Evolutionary conservation across 2,113 vertebrate genomes (phyloP).

Genomic region (Lophius piscatorius): DNA sequence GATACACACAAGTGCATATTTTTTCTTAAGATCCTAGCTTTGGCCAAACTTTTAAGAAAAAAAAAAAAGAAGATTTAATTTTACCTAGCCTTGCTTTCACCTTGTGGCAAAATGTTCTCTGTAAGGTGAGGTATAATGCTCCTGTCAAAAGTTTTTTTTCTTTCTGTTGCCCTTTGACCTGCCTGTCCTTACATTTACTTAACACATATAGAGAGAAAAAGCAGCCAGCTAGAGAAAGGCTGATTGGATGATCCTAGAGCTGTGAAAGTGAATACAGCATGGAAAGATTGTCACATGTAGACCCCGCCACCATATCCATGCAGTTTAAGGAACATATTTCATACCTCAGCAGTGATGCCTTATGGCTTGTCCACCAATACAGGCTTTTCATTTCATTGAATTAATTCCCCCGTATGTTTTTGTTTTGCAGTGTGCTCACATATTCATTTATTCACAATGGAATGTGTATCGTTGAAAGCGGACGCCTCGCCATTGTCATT

Average conservation of each 20-base stretch:
- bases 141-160: constrained; percentile 18
- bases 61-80: neutral
- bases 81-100: neutral
- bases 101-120: neutral
- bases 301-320: constrained; percentile 33
- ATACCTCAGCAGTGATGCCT: constrained; percentile 46
- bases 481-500: constrained; percentile 72
- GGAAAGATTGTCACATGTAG: constrained; percentile 47
- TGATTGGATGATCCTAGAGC: constrained; percentile 71
- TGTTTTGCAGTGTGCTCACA: constrained; percentile 70
- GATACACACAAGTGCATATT: constrained; percentile 7
- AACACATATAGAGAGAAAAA: constrained; percentile 34
- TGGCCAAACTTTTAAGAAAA: constrained; percentile 15
- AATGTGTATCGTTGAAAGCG: constrained; percentile 54
- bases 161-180: constrained; percentile 43
- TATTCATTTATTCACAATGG: constrained; percentile 73
- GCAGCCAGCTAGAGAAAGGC: no score
- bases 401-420: constrained; percentile 67
- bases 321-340: constrained; percentile 43
- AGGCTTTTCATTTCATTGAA: constrained; percentile 66
- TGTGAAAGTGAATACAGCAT: constrained; percentile 36
- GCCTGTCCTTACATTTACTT: constrained; percentile 45
- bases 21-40: constrained; percentile 12
- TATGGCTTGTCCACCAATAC: constrained; percentile 68
- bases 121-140: neutral